Conservation (phyloP, 1,140 invertebrate species). For the Harlomillsia oculata region DNA sequence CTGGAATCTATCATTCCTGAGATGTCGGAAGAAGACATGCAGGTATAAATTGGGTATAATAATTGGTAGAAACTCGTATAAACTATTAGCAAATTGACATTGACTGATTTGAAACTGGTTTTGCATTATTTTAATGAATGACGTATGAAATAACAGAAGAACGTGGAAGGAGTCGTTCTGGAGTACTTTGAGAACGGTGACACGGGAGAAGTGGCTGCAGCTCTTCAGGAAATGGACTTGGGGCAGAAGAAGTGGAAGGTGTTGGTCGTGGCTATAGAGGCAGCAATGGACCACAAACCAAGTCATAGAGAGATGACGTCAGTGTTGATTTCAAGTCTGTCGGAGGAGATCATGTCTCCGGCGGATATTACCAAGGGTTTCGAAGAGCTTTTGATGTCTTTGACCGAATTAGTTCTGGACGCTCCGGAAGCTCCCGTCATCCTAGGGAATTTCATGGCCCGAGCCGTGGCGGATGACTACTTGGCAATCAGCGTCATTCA, state of each 20-base stretch:
- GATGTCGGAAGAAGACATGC: conserved; percentile 54
- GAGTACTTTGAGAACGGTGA: conserved; percentile 88
- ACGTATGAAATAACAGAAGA: conserved; percentile 57
- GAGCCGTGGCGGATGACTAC: conserved; percentile 84
- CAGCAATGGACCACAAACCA: conserved; percentile 81
- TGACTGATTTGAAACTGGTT: conserved; percentile 3
- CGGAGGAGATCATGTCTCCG: conserved; percentile 59
- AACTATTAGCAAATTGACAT: background rate
- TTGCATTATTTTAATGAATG: background rate
- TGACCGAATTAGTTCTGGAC: conserved; percentile 76
- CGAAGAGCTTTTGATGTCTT: conserved; percentile 62
- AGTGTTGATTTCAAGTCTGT: conserved; percentile 77
- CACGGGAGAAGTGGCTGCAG: conserved; percentile 65
- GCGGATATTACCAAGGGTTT: conserved; percentile 72
- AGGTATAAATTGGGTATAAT: no score
- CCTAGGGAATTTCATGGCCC: conserved; percentile 81
- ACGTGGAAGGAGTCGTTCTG: conserved; percentile 63
- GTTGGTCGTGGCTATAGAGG: conserved; percentile 53
- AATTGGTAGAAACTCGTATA: no score
- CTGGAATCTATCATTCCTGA: conserved; percentile 64
- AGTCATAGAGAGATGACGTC: conserved; percentile 85
- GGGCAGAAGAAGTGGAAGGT: conserved; percentile 50
- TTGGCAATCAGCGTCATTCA: conserved; percentile 64
- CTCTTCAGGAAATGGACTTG: conserved; percentile 62
- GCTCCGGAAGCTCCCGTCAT: conserved; percentile 73